Evolutionary conservation across 2,113 vertebrate genomes (phyloP).

Genomic region (Pyrgilauda ruficollis): DNA sequence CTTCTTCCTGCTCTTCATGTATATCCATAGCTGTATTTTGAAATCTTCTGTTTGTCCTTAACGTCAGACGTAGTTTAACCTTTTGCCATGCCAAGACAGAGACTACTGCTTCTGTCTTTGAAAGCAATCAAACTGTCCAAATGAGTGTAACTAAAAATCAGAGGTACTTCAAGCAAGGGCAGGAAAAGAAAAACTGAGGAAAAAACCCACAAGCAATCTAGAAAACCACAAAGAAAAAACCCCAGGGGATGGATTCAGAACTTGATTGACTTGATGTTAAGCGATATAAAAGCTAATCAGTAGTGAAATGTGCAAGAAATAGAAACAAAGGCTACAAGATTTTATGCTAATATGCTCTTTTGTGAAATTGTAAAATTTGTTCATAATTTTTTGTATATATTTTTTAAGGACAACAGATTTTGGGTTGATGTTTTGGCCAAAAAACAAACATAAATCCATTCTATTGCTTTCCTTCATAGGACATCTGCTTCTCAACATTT

Average conservation of each 20-base stretch:
- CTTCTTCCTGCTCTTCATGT: neutral
- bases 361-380: neutral
- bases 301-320: neutral
- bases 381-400: neutral
- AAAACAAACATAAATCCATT: neutral
- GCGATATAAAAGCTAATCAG: neutral
- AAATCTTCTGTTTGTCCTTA: neutral
- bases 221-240: neutral
- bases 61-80: rapidly evolving
- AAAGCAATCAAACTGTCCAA: neutral
- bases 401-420: neutral
- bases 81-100: neutral
- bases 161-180: neutral
- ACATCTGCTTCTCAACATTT: neutral
- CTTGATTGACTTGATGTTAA: neutral
- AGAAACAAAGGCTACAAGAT: neutral
- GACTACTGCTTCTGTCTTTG: neutral
- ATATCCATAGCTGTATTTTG: neutral
- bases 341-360: neutral
- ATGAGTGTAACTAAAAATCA: neutral
- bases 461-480: neutral
- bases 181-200: neutral
- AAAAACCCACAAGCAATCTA: neutral
- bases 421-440: neutral
- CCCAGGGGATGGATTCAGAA: neutral